Conservation (phyloP, 1,140 invertebrate species). For the Drosophila sucinea region DNA sequence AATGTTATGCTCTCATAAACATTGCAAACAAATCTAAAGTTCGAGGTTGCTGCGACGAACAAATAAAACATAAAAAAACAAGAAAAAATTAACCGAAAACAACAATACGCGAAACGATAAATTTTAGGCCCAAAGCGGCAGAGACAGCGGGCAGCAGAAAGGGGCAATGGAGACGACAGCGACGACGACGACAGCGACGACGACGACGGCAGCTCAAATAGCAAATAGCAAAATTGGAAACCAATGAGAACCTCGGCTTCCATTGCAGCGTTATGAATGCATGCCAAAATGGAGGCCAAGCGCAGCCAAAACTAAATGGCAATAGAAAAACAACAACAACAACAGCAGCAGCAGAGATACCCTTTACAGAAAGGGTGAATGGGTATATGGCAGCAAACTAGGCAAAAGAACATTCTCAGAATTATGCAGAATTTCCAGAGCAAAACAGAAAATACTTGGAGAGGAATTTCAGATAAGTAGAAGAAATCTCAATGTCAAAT, state of each 20-base stretch:
- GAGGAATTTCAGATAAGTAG: too few relatives aligned
- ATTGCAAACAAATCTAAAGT: conserved; percentile 80
- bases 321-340: conserved; percentile 51
- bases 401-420: too few relatives aligned
- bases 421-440: too few relatives aligned
- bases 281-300: conserved; percentile 79
- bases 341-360: not conserved
- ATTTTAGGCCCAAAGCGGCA: conserved; percentile 69
- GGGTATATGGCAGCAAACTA: too few relatives aligned
- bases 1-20: conserved; percentile 79
- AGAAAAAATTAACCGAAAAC: conserved; percentile 47
- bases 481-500: too few relatives aligned
- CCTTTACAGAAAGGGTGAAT: not conserved
- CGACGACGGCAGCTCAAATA: conserved; percentile 62
- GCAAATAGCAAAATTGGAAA: conserved; percentile 76
- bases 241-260: conserved; percentile 77
- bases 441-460: too few relatives aligned
- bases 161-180: conserved; percentile 13
- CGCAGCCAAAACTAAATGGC: conserved; percentile 77
- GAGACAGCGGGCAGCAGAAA: not conserved
- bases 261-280: conserved; percentile 69
- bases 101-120: conserved; percentile 56
- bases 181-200: conserved; percentile 1
- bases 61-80: conserved; percentile 35
- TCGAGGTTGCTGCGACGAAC: conserved; percentile 75